Evolutionary conservation across 1,140 invertebrate species (phyloP), one percentile per base, ranked within the genome.

Genomic region (Hyles euphorbiae): DNA sequence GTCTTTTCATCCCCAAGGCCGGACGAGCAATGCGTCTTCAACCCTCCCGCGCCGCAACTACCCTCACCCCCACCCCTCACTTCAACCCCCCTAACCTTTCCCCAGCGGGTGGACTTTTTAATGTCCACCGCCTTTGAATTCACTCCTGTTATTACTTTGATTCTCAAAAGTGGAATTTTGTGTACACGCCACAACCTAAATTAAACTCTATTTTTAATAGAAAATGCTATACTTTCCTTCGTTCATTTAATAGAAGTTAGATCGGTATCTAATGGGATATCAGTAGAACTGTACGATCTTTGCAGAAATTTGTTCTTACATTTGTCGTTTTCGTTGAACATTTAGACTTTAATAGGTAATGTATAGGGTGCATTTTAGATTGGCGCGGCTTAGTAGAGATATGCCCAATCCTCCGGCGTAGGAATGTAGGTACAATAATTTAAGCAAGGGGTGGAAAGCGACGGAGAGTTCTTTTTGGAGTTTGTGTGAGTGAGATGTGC

Each of bases 401-500:
- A 76, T 67, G 74, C 58, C 72, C 62, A 72, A 74, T 74, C 61
- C 71, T 76, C 63, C 65, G 72, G 68, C 56, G 74, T 67, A 57
- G 67, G 68, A 74, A 70, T 73, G 78, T 74, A 81, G 82, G 82
- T 83, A 80, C 81, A 88, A 88, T 88, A 85, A 88, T 88, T 87
- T 88, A 86, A 87, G 82, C 82, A 81, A 84, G 79, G 83, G 85
- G 82, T 80, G 82, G 85, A 86, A 82, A 73, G 83, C 83, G 83
- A 87, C 69, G 68, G 85, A 76, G 70, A 78, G 81, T 87, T 87
- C 85, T 88, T 88, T 88, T 88, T 88, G 79, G 75, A 87, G 77
- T 87, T 87, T 87, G 83, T 88, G 85, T 78, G 85, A 88, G 83
- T 84, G 85, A 88, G 83, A 88, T 70, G 80, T 88, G 85, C 83